phyloP scores from a whole-genome alignment of 2,888 invertebrate species.

The Athalia circularis region DNA sequence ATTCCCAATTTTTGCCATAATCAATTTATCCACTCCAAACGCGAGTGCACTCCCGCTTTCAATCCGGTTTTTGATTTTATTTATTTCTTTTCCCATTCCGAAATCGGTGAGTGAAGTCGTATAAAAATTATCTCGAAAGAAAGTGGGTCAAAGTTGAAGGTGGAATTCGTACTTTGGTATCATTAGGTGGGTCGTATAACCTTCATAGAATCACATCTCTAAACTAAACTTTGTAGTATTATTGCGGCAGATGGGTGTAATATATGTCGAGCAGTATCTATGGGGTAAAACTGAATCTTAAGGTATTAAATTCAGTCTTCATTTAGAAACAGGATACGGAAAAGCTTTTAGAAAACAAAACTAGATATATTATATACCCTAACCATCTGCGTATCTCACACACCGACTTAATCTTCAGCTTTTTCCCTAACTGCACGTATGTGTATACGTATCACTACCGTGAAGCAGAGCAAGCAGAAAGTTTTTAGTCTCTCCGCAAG shows the following conservation, averaged over 20 bases:
- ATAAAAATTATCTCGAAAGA: too few species aligned
- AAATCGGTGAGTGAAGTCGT: too few species aligned
- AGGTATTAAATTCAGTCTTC: constrained; percentile 3
- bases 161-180: constrained; percentile 14
- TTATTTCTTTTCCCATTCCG: too few species aligned
- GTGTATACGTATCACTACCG: too few species aligned
- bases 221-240: background rate
- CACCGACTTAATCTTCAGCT: background rate
- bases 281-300: background rate
- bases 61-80: too few species aligned
- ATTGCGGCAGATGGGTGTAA: background rate
- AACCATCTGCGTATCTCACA: background rate
- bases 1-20: too few species aligned
- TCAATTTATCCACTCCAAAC: too few species aligned
- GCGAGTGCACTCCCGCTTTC: too few species aligned
- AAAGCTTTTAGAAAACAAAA: constrained; percentile 21
- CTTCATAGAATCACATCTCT: too few species aligned
- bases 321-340: background rate
- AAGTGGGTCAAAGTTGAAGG: background rate
- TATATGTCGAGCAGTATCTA: too few species aligned
- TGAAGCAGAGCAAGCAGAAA: background rate
- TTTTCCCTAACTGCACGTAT: too few species aligned
- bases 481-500: constrained; percentile 20
- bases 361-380: background rate
- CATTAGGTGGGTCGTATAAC: background rate